These are phyloP conservation scores for Neotragus pygmaeus DNA, from an alignment of 2,113 vertebrate species.

Conservation along the genomic window DNA sequence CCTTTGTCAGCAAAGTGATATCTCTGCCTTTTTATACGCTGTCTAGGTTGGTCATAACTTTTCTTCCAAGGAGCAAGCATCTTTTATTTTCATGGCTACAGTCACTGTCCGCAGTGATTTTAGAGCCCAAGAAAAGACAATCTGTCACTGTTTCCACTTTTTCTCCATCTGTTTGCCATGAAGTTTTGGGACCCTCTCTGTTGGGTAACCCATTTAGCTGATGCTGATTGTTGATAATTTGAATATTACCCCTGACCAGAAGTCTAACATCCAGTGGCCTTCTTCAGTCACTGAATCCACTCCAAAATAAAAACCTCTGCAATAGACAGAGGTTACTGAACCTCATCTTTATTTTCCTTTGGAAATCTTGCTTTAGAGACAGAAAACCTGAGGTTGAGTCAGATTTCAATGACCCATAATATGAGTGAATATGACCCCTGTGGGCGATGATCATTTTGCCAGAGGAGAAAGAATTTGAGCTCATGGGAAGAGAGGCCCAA, in stretches of 20 bases:
- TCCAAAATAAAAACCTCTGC: neutral
- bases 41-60: neutral
- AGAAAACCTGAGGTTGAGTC: neutral
- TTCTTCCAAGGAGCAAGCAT: neutral
- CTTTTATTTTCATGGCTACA: neutral
- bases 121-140: neutral
- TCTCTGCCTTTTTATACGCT: neutral
- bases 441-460: neutral
- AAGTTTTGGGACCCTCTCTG: neutral
- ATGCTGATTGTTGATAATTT: neutral
- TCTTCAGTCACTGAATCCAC: neutral
- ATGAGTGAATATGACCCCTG: neutral
- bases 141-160: neutral
- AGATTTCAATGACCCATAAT: neutral
- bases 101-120: neutral
- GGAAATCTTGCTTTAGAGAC: neutral
- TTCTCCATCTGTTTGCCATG: neutral
- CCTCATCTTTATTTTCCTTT: neutral
- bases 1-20: neutral
- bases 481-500: neutral
- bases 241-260: neutral
- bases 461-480: neutral
- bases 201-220: neutral
- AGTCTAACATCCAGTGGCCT: neutral
- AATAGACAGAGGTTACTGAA: neutral